A percentile compares a stretch with the other conserved stretches of the same genome.
Evolutionary conservation across 2,797 vertebrate genomes (phyloP).

Genomic region (Pagetopsis macropterus): DNA sequence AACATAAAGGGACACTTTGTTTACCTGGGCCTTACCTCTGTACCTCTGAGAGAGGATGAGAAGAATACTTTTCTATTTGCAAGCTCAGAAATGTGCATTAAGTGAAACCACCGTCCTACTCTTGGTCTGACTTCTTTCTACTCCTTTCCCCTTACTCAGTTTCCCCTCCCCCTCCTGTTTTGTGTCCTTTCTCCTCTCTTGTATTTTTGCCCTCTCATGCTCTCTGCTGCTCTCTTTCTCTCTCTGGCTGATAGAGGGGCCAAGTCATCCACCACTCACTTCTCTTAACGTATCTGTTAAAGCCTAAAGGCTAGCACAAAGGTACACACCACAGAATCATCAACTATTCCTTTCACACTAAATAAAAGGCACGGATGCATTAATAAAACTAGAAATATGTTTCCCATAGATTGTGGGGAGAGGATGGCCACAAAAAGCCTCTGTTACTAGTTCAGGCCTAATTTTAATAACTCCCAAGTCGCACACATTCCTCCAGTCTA

Average conservation of each 20-base stretch:
- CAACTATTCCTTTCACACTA: constrained; percentile 2
- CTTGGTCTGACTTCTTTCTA: not conserved
- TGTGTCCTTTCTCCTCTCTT: not conserved
- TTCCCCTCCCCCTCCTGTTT: not conserved
- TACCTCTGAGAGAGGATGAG: constrained; percentile 1
- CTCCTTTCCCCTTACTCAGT: not conserved
- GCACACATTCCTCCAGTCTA: constrained; percentile 19
- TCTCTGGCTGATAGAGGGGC: constrained; percentile 35
- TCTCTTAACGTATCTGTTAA: constrained; percentile 39
- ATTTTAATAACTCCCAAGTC: constrained; percentile 15
- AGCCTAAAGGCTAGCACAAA: constrained; percentile 41
- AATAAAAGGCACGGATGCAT: not conserved
- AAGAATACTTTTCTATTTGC: constrained; percentile 25
- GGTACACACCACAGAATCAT: constrained; percentile 37
- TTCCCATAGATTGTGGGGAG: not conserved
- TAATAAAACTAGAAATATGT: not conserved
- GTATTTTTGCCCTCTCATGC: not conserved
- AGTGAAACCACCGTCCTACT: constrained; percentile 14
- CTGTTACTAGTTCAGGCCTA: not conserved
- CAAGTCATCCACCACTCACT: constrained; percentile 35
- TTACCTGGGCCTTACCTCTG: constrained; percentile 17
- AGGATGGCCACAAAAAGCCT: constrained; percentile 4
- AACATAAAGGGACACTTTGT: constrained; percentile 22
- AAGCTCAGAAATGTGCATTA: constrained; percentile 21
- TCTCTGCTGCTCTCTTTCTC: constrained; percentile 20